Percentiles rank a stretch among this genome's conserved stretches.
Evolutionary conservation across 1,140 invertebrate genomes (phyloP).

Genomic region (Campoletis sonorensis): DNA sequence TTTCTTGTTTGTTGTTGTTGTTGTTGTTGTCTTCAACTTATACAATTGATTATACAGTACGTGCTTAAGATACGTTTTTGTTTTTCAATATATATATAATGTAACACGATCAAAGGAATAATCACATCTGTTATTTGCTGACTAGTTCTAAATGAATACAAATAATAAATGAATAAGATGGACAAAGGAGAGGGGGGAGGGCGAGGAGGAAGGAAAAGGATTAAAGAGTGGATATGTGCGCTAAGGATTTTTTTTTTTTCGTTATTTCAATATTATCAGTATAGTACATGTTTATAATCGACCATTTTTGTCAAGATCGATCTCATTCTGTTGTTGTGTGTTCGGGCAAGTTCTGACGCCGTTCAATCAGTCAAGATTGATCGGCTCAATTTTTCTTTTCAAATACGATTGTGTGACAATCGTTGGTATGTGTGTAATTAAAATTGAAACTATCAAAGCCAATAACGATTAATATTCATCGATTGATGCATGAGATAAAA

Average conservation of each 20-base stretch:
- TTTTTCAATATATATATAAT: slow-evolving; percentile 18
- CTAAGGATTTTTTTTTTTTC: slow-evolving; percentile 24
- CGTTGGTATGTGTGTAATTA: not conserved
- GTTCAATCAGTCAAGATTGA: not conserved
- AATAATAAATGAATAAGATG: slow-evolving; percentile 23
- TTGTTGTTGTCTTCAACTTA: slow-evolving; percentile 1
- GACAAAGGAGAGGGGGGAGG: too few species aligned
- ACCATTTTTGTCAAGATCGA: not conserved
- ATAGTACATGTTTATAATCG: slow-evolving; percentile 36
- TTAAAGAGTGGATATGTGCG: slow-evolving; percentile 27
- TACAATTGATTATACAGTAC: slow-evolving; percentile 27
- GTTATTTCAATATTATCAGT: slow-evolving; percentile 8
- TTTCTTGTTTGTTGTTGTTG: too few species aligned
- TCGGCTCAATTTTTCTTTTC: not conserved
- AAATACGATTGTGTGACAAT: too few species aligned
- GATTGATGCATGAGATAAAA: not conserved
- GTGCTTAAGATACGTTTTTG: slow-evolving; percentile 36
- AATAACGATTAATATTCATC: too few species aligned
- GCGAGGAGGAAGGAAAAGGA: not conserved
- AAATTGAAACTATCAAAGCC: not conserved
- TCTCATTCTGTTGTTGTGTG: not conserved
- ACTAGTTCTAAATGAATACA: slow-evolving; percentile 41
- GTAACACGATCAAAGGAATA: slow-evolving; percentile 27
- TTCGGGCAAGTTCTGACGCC: not conserved
- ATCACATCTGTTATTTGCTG: slow-evolving; percentile 32